Base-by-base conservation (phyloP, 2,113 vertebrate genomes). In the Pluvialis apricaria region DNA sequence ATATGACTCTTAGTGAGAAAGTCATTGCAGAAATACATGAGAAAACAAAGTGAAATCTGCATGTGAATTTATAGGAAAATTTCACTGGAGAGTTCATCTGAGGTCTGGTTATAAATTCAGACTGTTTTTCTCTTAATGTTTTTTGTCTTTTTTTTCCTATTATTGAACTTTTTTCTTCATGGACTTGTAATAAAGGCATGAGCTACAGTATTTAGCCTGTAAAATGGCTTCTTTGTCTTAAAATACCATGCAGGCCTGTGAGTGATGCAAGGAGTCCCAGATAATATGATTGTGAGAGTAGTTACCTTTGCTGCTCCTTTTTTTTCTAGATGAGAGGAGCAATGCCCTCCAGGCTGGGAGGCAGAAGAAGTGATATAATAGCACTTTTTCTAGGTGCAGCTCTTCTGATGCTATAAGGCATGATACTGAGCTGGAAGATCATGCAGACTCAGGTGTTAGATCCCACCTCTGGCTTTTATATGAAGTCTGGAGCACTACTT, bases 171-270 rank as follows among this genome's bases (percentile, higher is more conserved):
- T 60, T n/a, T 4, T 81, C 51, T 85, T 52, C 6, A 34, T 11
- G 13, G 8, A 16, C 10, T 4, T 72, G 18, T 10, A 51, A 40
- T 16, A 40, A 70, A 69, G 2, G 0, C 4, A 22, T 25, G 16
- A 54, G 22, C 70, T 21, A 55, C 6, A 42, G 11, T 6, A 62
- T 42, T 78, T 71, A 64, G 7, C 21, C 11, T 60, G 8, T 9
- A 34, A 82, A 69, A 61, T n/a, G 1, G 0, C 9, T 51, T 73
- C 13, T 72, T 65, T 6, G n/a, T 25, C 40, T 84, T 52, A 68
- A 54, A 84, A 28, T 68, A 31, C 3, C 0, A 0, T 45, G 36
- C 5, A 52, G 19, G 3, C 10, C 12, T 60, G 9, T 36, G 29
- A 42, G 12, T 38, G 29, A 18, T 21, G 8, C 1, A 3, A 31